Evolutionary conservation across 1,140 invertebrate genomes (phyloP), one percentile per base, ranked within the genome.

Genomic region (Pomacea maculata): DNA sequence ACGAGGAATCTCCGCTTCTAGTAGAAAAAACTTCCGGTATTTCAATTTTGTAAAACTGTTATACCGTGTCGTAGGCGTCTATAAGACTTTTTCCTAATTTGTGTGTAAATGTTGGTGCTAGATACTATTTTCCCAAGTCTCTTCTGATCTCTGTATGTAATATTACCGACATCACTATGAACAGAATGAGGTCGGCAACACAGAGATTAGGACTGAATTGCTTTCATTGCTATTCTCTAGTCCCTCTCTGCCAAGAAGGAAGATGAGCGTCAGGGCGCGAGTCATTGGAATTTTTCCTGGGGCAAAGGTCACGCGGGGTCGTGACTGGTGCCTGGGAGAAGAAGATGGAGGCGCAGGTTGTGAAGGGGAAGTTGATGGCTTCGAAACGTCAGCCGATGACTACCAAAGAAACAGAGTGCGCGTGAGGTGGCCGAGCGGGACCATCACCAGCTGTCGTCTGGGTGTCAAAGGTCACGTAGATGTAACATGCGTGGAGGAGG

Each of bases 381-480:
- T 95, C 68, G 94, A 94, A 85, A 93, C 61, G 57, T 61, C 57
- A 2, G 57, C 11, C 4, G 57, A 14, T 11, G 57, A 61, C 25
- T 75, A 95, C 67, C 94, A 94, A 85, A 93, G 95, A 75, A 96
- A 95, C 71, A 96, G 97, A 6, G 96, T 95, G 6, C 96, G 95
- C 85, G 96, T 97, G 2, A 94, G 93, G 9, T 97, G 96, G 96
- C 92, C 93, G 17, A 86, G 80, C 34, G 85, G 83, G 11, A 34
- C 55, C 14, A 95, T 95, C 72, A 97, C 97, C 91, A 95, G 96
- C 61, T 94, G 94, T 87, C 89, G 94, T 83, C 84, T 95, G 45
- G 95, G 96, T 2, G 95, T 96, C 86, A 96, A 96, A 87, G 96
- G 96, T 72, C 96, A 96, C 65, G 87, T 97, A 64, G 96, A 97